A percentile compares a stretch with the other conserved stretches of the same genome.
phyloP scores from a whole-genome alignment of 2,113 vertebrate species.

The Callospermophilus lateralis region DNA sequence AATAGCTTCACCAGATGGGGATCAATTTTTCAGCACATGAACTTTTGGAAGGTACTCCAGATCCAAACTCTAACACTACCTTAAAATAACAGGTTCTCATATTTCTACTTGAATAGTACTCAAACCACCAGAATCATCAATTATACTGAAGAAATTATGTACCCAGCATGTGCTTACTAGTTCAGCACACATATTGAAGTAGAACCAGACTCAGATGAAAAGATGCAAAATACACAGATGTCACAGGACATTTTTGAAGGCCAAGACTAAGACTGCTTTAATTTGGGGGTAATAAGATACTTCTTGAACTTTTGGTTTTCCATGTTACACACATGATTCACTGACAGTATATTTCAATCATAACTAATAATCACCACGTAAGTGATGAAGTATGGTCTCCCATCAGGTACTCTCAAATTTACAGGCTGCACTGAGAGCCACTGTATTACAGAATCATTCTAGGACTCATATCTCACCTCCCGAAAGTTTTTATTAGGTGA shows the following conservation, averaged over 20 bases:
- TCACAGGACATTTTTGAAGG: not conserved
- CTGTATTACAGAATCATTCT: not conserved
- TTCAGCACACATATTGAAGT: not conserved
- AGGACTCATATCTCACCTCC: not conserved
- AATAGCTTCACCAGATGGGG: no score
- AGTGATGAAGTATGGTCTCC: not conserved
- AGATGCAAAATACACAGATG: not conserved
- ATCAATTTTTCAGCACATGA: no score
- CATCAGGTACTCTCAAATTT: not conserved
- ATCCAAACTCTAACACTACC: no score
- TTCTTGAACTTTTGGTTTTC: not conserved
- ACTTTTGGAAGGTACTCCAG: no score
- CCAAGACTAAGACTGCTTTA: not conserved
- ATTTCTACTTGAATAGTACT: not conserved
- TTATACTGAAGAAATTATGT: not conserved
- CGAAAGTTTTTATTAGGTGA: not conserved
- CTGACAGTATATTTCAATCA: not conserved
- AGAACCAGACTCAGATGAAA: not conserved
- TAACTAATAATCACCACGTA: not conserved
- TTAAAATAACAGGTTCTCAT: not conserved
- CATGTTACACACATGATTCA: not conserved
- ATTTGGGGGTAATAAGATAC: not conserved
- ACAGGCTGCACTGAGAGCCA: not conserved
- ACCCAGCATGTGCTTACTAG: not conserved
- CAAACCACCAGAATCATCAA: not conserved